Evolutionary conservation across 2,888 invertebrate species (phyloP).

Genomic region (Ariolimax columbianus): DNA sequence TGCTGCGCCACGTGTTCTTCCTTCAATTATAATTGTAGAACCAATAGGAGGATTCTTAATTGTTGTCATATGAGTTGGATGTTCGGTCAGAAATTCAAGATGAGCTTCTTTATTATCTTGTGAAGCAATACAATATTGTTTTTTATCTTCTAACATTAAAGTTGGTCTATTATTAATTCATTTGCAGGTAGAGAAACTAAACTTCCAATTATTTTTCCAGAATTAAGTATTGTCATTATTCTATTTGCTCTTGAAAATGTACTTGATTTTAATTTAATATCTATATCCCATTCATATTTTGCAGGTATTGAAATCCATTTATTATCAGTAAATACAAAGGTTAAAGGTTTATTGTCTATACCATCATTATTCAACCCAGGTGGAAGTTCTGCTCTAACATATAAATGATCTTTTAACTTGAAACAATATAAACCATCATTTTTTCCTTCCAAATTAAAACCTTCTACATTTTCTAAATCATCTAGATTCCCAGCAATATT

Average conservation of each 20-base stretch:
- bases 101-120: slow-evolving; percentile 12
- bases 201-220: slow-evolving; percentile 8
- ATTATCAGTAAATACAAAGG: background rate
- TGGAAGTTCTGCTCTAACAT: too few relatives aligned
- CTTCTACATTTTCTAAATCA: too few relatives aligned
- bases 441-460: too few relatives aligned
- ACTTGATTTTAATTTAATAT: slow-evolving; percentile 9
- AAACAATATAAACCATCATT: too few relatives aligned
- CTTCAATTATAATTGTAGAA: slow-evolving; percentile 28
- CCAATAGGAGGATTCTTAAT: background rate
- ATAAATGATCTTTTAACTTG: too few relatives aligned
- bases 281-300: slow-evolving; percentile 26
- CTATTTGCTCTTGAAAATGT: background rate
- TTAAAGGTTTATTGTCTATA: background rate
- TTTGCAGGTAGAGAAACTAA: slow-evolving; percentile 12
- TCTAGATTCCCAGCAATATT: too few relatives aligned
- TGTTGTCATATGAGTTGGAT: background rate
- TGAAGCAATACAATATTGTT: slow-evolving; percentile 17
- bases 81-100: slow-evolving; percentile 8
- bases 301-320: slow-evolving; percentile 13
- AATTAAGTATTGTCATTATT: slow-evolving; percentile 10
- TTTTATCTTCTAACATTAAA: background rate
- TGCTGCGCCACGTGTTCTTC: background rate
- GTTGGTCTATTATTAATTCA: background rate
- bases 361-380: background rate